A percentile compares a stretch with the other conserved stretches of the same genome.
Evolutionary conservation across 2,797 vertebrate species (phyloP).

Genomic region (Ara ararauna): DNA sequence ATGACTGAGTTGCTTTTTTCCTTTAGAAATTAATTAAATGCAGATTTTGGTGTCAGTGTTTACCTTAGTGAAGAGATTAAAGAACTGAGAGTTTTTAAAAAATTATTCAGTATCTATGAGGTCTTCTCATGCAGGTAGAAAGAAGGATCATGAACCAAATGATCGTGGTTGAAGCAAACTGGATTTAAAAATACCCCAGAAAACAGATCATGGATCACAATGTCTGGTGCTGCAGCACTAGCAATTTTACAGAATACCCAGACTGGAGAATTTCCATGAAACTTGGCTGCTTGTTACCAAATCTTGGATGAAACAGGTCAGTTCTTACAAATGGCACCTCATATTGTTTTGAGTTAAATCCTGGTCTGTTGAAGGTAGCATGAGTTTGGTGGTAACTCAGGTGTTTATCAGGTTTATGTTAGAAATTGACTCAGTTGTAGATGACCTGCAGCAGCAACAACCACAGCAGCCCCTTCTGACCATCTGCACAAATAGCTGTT

Average conservation of each 20-base stretch:
- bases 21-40: neutral
- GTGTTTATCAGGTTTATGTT: neutral
- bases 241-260: neutral
- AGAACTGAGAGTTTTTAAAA: neutral
- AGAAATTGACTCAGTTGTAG: neutral
- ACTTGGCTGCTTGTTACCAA: neutral
- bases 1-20: neutral
- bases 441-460: neutral
- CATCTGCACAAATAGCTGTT: neutral
- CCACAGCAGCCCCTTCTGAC: neutral
- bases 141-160: neutral
- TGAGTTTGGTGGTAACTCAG: neutral
- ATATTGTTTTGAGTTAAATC: neutral
- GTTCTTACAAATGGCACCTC: neutral
- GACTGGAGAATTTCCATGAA: neutral
- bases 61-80: neutral
- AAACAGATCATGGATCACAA: neutral
- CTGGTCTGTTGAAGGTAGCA: neutral
- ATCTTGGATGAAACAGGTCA: neutral
- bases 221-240: neutral
- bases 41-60: neutral
- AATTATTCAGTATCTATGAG: neutral
- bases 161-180: neutral
- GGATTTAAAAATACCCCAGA: neutral
- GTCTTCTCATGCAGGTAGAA: neutral